Conservation (phyloP, 2,888 invertebrate species). For the Drosophila kokeensis region DNA sequence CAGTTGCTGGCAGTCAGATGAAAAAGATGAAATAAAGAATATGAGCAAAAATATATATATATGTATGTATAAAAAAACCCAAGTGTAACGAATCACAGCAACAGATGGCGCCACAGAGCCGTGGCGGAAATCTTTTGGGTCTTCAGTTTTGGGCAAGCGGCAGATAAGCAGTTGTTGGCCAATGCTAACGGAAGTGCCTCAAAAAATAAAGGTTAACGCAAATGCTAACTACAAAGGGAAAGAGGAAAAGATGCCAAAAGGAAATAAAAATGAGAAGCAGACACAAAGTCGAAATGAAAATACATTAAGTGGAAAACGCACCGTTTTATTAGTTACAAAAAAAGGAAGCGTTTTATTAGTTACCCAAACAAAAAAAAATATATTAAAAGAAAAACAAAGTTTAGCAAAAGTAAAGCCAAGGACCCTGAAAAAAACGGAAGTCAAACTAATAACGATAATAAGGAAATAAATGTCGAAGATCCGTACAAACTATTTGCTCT, state of each 20-base stretch:
- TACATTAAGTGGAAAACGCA: slow-evolving; percentile 48
- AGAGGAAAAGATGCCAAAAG: not conserved
- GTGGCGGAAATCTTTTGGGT: slow-evolving; percentile 27
- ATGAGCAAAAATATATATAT: not conserved
- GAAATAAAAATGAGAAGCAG: not conserved
- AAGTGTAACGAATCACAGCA: slow-evolving; percentile 26
- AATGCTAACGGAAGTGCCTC: slow-evolving; percentile 42
- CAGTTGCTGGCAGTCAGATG: slow-evolving; percentile 21
- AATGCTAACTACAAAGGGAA: slow-evolving; percentile 4
- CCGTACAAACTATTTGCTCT: not conserved
- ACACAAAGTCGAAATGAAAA: slow-evolving; percentile 24
- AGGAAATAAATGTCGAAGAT: not conserved
- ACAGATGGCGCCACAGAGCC: slow-evolving; percentile 55
- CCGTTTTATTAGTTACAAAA: slow-evolving; percentile 17
- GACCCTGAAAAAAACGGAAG: not conserved
- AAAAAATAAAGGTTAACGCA: slow-evolving; percentile 48
- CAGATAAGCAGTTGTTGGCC: slow-evolving; percentile 11
- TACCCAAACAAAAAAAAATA: not conserved
- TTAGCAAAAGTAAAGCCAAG: not conserved
- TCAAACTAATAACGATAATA: slow-evolving; percentile 1
- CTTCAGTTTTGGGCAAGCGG: slow-evolving; percentile 11
- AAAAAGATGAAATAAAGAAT: not conserved
- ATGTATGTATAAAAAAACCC: no score
- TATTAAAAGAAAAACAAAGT: not conserved
- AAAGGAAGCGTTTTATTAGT: slow-evolving; percentile 11